Conservation (phyloP, 1,140 invertebrate species). For the Carposina sasakii region DNA sequence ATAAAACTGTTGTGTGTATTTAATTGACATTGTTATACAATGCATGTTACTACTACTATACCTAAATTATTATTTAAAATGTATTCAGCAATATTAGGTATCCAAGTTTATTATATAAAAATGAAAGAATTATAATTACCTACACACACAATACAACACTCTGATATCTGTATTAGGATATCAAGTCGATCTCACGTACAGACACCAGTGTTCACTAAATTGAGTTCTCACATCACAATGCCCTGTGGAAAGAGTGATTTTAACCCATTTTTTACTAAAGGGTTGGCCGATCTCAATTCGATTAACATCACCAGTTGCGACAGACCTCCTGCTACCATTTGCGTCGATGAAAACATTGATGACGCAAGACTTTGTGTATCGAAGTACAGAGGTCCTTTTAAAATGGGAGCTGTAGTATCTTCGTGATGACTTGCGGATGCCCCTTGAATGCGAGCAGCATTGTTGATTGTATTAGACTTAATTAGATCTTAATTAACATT, state of each 20-base stretch:
- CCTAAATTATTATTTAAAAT: too few species aligned
- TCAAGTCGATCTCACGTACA: constrained; percentile 47
- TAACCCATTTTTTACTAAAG: constrained; percentile 67
- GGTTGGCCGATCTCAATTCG: constrained; percentile 69
- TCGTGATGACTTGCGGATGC: constrained; percentile 63
- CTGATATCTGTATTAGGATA: constrained; percentile 59
- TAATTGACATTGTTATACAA: too few species aligned
- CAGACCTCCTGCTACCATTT: constrained; percentile 28
- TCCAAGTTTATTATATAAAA: too few species aligned
- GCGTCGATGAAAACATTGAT: constrained; percentile 22
- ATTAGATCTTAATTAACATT: constrained; percentile 72
- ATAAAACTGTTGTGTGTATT: too few species aligned
- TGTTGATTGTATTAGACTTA: constrained; percentile 70
- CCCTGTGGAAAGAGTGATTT: constrained; percentile 52
- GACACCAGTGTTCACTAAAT: constrained; percentile 52
- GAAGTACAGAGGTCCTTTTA: constrained; percentile 47
- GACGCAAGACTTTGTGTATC: constrained; percentile 3
- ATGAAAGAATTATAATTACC: too few species aligned
- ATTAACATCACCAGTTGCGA: constrained; percentile 48
- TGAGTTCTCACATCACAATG: constrained; percentile 70
- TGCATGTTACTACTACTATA: too few species aligned
- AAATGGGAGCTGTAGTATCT: constrained; percentile 41
- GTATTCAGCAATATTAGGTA: too few species aligned
- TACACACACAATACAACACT: too few species aligned
- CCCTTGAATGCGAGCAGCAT: constrained; percentile 60